phyloP scores from a whole-genome alignment of 2,113 vertebrate species.

The Hoplias malabaricus region DNA sequence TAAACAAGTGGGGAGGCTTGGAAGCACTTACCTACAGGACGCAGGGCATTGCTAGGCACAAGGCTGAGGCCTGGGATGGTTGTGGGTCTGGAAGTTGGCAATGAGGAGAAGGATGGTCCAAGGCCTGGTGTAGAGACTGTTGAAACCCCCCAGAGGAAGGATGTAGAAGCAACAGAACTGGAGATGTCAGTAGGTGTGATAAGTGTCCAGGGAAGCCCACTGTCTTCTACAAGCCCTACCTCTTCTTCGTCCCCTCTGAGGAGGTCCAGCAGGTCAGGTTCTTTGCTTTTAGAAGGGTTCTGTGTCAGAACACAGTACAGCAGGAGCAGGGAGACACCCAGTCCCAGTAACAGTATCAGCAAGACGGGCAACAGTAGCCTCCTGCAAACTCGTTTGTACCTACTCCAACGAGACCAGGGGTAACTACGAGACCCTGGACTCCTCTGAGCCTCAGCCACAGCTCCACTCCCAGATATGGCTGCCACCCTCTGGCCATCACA shows the following conservation, averaged over 20 bases:
- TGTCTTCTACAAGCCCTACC: conserved; percentile 21
- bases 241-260: conserved; percentile 46
- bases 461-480: conserved; percentile 5
- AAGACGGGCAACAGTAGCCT: conserved; percentile 41
- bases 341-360: conserved; percentile 52
- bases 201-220: conserved; percentile 18
- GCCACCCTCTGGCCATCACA: conserved; percentile 47
- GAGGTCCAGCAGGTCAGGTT: conserved; percentile 45
- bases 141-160: conserved; percentile 38
- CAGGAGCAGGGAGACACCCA: conserved; percentile 51
- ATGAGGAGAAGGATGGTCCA: conserved; percentile 6
- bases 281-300: conserved; percentile 37
- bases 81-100: conserved; percentile 30
- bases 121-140: conserved; percentile 33
- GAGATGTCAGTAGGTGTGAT: conserved; percentile 14
- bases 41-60: conserved; percentile 36
- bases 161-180: not conserved
- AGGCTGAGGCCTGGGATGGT: conserved; percentile 27
- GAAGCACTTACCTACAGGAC: conserved; percentile 58
- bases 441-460: not conserved
- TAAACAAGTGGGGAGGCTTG: conserved; percentile 47
- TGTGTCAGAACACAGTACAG: conserved; percentile 43
- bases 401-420: not conserved
- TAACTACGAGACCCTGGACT: conserved; percentile 10
- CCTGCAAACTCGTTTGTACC: conserved; percentile 20